Evolutionary conservation across 2,113 vertebrate genomes (phyloP).

Genomic region (Mustelus asterias): DNA sequence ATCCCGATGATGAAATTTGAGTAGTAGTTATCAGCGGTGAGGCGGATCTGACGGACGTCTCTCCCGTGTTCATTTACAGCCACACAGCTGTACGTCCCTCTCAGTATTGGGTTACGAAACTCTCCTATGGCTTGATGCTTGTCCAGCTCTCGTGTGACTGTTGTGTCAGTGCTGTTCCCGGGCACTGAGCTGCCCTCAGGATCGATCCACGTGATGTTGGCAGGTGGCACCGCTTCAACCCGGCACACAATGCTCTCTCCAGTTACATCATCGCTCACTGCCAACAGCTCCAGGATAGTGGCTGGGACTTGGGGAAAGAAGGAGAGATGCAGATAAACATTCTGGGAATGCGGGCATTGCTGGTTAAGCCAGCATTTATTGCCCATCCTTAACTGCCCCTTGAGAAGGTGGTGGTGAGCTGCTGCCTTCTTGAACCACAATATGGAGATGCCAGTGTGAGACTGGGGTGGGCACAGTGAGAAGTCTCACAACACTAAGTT

Average conservation of each 20-base stretch:
- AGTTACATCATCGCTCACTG: neutral
- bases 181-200: neutral
- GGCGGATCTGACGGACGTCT: neutral
- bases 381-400: neutral
- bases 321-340: neutral
- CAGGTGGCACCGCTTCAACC: neutral
- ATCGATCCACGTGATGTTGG: constrained; percentile 1
- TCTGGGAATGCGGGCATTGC: neutral
- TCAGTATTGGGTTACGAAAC: neutral
- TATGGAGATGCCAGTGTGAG: too few relatives aligned
- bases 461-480: too few relatives aligned
- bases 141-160: neutral
- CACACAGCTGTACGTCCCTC: neutral
- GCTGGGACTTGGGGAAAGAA: neutral
- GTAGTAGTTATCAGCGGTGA: neutral
- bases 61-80: neutral
- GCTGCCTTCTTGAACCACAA: neutral
- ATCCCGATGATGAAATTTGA: constrained; percentile 19
- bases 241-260: neutral
- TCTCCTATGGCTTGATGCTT: neutral
- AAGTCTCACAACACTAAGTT: too few relatives aligned
- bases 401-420: neutral
- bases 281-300: neutral
- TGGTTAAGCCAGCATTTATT: neutral
- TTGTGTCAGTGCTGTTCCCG: neutral